Conservation (phyloP, 2,888 invertebrate species). For the Ormyrus nitidulus region DNA sequence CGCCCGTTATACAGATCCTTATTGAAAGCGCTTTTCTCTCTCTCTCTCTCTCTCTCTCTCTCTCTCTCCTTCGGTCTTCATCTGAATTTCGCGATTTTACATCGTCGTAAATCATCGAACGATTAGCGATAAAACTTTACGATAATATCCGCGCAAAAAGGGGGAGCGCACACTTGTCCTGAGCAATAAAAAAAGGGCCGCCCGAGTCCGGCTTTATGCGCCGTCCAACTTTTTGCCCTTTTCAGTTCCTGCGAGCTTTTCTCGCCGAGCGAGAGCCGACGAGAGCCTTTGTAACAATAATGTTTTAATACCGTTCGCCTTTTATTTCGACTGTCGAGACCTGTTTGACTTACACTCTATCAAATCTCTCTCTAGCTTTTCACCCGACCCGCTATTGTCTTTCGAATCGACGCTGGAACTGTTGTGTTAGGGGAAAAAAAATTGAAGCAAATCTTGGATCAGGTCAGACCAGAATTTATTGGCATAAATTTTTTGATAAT, state of each 20-base stretch:
- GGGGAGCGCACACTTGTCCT: neutral
- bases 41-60: neutral
- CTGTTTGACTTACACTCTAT: neutral
- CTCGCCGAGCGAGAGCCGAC: too few species aligned
- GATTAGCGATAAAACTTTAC: slow-evolving; percentile 54
- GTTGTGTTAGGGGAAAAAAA: too few species aligned
- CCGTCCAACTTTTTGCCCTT: slow-evolving; percentile 9
- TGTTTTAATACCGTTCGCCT: slow-evolving; percentile 29
- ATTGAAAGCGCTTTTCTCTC: neutral
- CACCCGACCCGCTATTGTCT: too few species aligned
- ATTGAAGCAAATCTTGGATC: too few species aligned
- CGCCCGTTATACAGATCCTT: slow-evolving; percentile 26
- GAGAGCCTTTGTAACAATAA: neutral
- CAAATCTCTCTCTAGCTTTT: too few species aligned
- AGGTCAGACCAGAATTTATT: too few species aligned
- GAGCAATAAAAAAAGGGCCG: slow-evolving; percentile 14
- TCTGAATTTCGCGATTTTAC: slow-evolving; percentile 45
- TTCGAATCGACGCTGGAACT: too few species aligned
- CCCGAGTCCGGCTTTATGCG: neutral
- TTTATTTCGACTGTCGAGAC: slow-evolving; percentile 21
- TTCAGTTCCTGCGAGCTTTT: neutral
- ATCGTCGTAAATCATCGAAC: slow-evolving; percentile 48
- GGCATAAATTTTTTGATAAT: too few species aligned
- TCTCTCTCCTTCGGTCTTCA: neutral
- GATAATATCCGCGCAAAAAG: slow-evolving; percentile 35